Percentiles rank a stretch among this genome's conserved stretches.
These are phyloP conservation scores for Agrochola macilenta DNA, from an alignment of 2,888 invertebrate species.

Conservation along the genomic window DNA sequence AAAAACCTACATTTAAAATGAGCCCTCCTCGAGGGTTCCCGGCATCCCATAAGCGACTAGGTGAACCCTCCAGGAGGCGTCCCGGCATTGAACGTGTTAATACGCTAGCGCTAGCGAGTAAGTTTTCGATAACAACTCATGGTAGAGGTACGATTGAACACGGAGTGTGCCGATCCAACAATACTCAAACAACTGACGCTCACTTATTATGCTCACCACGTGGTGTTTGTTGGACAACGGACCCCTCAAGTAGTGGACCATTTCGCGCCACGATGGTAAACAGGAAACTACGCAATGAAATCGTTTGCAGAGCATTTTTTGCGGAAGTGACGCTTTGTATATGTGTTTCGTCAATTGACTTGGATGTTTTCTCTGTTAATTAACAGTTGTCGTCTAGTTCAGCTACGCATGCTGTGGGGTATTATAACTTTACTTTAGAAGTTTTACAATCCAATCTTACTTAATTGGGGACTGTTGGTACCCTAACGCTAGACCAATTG, in stretches of 20 bases:
- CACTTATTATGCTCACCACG: slow-evolving; percentile 52
- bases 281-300: slow-evolving; percentile 47
- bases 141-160: too few species aligned
- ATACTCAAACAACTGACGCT: slow-evolving; percentile 18
- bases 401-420: too few species aligned
- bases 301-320: slow-evolving; percentile 38
- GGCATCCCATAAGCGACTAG: too few species aligned
- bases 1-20: too few species aligned
- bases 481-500: neutral
- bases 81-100: too few species aligned
- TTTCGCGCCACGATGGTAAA: slow-evolving; percentile 41
- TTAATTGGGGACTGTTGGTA: neutral
- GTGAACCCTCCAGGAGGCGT: too few species aligned
- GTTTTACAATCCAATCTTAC: slow-evolving; percentile 7
- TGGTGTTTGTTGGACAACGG: slow-evolving; percentile 45
- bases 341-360: slow-evolving; percentile 36
- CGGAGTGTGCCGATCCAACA: slow-evolving; percentile 12
- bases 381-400: slow-evolving; percentile 16
- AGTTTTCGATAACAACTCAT: too few species aligned
- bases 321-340: slow-evolving; percentile 45
- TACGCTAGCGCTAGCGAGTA: too few species aligned
- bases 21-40: too few species aligned
- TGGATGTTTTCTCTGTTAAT: slow-evolving; percentile 31
- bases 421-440: neutral
- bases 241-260: slow-evolving; percentile 49